Percentiles rank a stretch among this genome's conserved stretches.
These are phyloP conservation scores for Mastomys coucha DNA, from an alignment of 2,113 vertebrate species.

Conservation along the genomic window DNA sequence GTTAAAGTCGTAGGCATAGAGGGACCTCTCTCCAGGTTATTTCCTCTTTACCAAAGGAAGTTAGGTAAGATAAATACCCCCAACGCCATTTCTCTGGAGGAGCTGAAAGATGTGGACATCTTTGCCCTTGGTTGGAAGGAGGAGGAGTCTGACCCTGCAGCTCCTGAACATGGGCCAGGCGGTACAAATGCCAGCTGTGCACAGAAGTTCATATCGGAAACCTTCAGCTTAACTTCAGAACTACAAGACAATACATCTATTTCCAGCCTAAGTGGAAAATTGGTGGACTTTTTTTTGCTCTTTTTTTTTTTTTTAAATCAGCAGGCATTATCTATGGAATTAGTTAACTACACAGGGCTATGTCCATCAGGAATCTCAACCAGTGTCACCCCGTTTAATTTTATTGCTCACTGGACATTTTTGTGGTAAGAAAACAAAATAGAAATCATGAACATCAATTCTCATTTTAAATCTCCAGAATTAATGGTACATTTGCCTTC, in stretches of 20 bases:
- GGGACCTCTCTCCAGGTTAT: not conserved
- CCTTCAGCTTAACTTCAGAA: not conserved
- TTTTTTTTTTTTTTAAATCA: not conserved
- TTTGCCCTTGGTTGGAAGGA: not conserved
- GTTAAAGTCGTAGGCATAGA: not conserved
- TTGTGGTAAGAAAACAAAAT: not conserved
- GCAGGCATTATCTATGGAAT: not conserved
- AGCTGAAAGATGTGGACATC: not conserved
- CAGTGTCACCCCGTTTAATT: not conserved
- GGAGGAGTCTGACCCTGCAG: not conserved
- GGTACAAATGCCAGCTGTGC: not conserved
- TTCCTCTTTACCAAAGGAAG: not conserved
- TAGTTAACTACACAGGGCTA: not conserved
- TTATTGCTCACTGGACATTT: not conserved
- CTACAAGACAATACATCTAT: not conserved
- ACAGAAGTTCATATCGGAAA: not conserved
- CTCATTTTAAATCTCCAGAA: not conserved
- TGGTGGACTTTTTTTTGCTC: not conserved
- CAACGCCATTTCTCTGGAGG: not conserved
- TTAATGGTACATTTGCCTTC: not conserved
- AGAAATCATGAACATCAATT: not conserved
- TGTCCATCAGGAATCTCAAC: not conserved
- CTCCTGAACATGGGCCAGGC: not conserved
- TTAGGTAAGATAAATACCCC: not conserved
- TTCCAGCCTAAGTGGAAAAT: not conserved